Conservation (phyloP, 92 coral and sea anemone genomes). For the Ricordea florida region DNA sequence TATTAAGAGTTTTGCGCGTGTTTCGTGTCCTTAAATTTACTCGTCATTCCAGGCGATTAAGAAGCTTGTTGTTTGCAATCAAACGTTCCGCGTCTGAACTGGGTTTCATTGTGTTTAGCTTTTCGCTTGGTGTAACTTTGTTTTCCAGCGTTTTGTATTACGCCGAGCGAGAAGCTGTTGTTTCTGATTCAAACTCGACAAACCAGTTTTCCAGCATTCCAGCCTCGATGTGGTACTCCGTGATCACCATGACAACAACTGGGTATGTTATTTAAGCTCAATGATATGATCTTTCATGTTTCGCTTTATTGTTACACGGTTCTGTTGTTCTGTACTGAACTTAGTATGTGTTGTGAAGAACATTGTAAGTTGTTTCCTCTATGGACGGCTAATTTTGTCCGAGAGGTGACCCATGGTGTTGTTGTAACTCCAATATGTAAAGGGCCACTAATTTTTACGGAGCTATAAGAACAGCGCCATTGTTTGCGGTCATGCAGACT, state of each 20-base stretch:
- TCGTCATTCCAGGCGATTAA: conserved; percentile 79
- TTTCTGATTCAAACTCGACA: conserved; percentile 24
- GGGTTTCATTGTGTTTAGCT: conserved; percentile 80
- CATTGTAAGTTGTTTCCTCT: too few relatives aligned
- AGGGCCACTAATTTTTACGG: too few relatives aligned
- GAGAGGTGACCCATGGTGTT: too few relatives aligned
- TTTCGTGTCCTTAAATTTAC: conserved; percentile 93
- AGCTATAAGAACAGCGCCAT: neutral
- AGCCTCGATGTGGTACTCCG: conserved; percentile 96
- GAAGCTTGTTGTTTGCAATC: conserved; percentile 86
- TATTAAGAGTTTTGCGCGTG: conserved; percentile 80
- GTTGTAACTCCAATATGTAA: too few relatives aligned
- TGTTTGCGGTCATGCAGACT: neutral
- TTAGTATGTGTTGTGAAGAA: too few relatives aligned
- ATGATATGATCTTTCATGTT: too few relatives aligned
- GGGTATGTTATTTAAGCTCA: conserved; percentile 77
- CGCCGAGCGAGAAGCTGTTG: conserved; percentile 66
- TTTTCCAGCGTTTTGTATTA: conserved; percentile 86
- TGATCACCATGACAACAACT: conserved; percentile 96
- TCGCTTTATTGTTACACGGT: too few relatives aligned
- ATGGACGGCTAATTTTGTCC: too few relatives aligned
- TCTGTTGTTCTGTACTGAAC: too few relatives aligned
- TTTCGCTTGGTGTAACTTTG: conserved; percentile 76
- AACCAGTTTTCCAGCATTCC: conserved; percentile 84
- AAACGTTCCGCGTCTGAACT: conserved; percentile 92